Base-by-base conservation (phyloP, 64 coral and sea anemone genomes). In the Orbicella faveolata region DNA sequence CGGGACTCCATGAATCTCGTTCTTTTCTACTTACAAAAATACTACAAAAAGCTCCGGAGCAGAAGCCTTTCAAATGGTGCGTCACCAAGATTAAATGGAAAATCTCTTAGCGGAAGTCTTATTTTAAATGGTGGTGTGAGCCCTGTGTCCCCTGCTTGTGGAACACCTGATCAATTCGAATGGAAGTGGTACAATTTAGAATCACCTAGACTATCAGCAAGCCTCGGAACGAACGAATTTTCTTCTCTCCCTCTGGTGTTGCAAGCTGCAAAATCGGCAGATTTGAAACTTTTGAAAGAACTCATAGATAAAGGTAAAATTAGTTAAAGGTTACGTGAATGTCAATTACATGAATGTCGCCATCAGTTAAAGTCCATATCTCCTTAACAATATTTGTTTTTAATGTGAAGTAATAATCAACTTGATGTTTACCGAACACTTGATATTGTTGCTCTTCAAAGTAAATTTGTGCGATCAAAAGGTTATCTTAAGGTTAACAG, bases 101-200 rank as follows among this genome's bases (percentile, higher is more conserved):
- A 82, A 66, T 92, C 90, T 9, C 41, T 88, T 9, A 87, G 95
- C 81, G 92, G 92, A 94, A 94, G 86, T 73, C 57, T 96, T 35
- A 33, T 96, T 88, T 87, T 96, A 41, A 94, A 84, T 26, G 95
- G 95, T 59, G 92, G 79, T 20, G 54, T 94, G 7, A 94, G 95
- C 37, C 95, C 95, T 30, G 83, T 96, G 36, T 94, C 92, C 21
- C 95, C 92, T 9, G 95, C 95, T 30, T 96, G 95, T 93, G 92
- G 83, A 44, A 73, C 79, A 57, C 95, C 59, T 25, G 90, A 96
- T 80, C 75, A 83, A 15, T 96, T 96, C 80, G 88, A 96, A 25
- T 96, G 95, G 95, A 96, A 96, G 76, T 96, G 95, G 95, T 93
- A 88, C 16, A 96, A 96, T 85, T 78, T 96, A 14, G 95, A 96